These are phyloP conservation scores for Drosophila kanekoi DNA, from an alignment of 2,888 invertebrate genomes.

Conservation along the genomic window DNA sequence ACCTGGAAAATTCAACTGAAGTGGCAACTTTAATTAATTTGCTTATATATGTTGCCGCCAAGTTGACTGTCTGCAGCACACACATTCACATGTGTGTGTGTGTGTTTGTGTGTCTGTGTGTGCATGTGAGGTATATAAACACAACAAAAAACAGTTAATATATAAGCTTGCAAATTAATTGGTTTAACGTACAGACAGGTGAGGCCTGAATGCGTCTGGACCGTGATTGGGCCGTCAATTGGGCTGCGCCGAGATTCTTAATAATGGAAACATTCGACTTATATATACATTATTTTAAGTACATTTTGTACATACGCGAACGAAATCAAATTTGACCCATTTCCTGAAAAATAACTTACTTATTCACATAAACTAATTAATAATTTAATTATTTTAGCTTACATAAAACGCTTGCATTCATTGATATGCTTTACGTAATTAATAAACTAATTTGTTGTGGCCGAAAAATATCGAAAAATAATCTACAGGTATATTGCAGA, in stretches of 20 bases:
- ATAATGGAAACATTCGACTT: slow-evolving; percentile 24
- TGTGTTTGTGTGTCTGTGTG: background rate
- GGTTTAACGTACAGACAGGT: slow-evolving; percentile 43
- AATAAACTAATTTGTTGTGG: background rate
- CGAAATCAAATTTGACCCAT: slow-evolving; percentile 30
- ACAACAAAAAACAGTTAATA: slow-evolving; percentile 46
- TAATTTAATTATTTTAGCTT: slow-evolving; percentile 1
- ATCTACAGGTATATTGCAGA: no score
- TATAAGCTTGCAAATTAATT: slow-evolving; percentile 59
- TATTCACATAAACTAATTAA: background rate
- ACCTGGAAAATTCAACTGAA: slow-evolving; percentile 85
- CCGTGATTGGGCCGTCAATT: slow-evolving; percentile 32
- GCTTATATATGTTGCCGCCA: slow-evolving; percentile 69
- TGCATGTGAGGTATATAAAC: slow-evolving; percentile 27
- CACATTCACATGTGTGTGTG: background rate
- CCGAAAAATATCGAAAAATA: no score
- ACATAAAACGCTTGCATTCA: background rate
- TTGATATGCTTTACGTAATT: background rate
- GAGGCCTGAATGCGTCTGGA: slow-evolving; percentile 43
- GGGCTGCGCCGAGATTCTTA: slow-evolving; percentile 46
- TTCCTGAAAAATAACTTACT: slow-evolving; percentile 5
- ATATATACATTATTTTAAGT: background rate
- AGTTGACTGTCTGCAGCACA: slow-evolving; percentile 33
- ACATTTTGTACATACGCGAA: background rate
- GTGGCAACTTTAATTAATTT: slow-evolving; percentile 83